A percentile compares a stretch with the other conserved stretches of the same genome.
Conservation (phyloP, 2,888 invertebrate species). For the Dastarcus helophoroides region DNA sequence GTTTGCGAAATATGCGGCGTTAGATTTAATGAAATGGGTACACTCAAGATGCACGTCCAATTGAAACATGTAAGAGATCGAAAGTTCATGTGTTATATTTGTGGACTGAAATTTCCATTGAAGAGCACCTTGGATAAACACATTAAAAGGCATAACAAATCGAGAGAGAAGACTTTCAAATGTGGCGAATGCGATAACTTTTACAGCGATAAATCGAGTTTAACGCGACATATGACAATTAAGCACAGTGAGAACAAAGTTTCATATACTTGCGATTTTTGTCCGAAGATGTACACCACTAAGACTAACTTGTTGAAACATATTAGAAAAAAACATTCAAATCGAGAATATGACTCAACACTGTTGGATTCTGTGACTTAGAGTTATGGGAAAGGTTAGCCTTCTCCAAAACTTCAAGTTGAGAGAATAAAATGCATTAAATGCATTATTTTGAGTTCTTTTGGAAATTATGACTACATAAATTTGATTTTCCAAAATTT, state of each 20-base stretch:
- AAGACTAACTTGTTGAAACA: conserved; percentile 19
- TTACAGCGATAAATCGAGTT: conserved; percentile 22
- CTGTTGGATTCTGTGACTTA: too few relatives aligned
- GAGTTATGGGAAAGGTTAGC: too few relatives aligned
- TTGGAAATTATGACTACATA: too few relatives aligned
- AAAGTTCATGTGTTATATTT: conserved; percentile 23
- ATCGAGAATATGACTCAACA: neutral
- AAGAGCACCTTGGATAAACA: conserved; percentile 22
- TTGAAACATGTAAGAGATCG: conserved; percentile 22
- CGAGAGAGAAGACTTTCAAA: conserved; percentile 17
- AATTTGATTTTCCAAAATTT: too few relatives aligned
- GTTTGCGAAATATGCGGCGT: conserved; percentile 24
- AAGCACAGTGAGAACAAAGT: conserved; percentile 17
- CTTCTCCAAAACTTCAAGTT: too few relatives aligned
- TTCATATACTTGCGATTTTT: neutral
- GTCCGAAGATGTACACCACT: conserved; percentile 15
- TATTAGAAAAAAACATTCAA: conserved; percentile 14
- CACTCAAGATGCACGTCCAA: conserved; percentile 23
- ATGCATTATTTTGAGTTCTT: too few relatives aligned
- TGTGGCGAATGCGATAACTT: conserved; percentile 18
- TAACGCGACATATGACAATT: conserved; percentile 18
- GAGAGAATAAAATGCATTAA: too few relatives aligned
- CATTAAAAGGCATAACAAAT: conserved; percentile 19
- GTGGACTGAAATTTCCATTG: conserved; percentile 22
- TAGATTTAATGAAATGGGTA: conserved; percentile 23